Percentiles rank a stretch among this genome's conserved stretches.
phyloP scores from a whole-genome alignment of 2,888 invertebrate species.

The Sicus ferrugineus region DNA sequence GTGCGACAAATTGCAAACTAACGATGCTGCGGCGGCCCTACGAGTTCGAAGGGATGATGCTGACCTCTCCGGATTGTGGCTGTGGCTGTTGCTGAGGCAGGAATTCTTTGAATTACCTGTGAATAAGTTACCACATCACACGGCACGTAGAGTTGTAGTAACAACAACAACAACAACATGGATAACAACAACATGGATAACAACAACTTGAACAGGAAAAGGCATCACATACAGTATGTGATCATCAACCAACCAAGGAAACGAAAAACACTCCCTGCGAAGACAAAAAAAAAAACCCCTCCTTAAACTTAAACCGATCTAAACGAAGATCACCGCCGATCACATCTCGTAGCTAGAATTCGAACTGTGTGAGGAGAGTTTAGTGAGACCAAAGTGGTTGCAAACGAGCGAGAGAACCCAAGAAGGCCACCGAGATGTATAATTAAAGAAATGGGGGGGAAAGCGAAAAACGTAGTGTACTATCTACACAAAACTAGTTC shows the following conservation, averaged over 20 bases:
- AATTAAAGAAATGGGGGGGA: background rate
- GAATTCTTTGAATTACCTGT: background rate
- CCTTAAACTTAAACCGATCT: no score
- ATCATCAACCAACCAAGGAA: no score
- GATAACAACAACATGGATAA: background rate
- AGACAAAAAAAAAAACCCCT: background rate
- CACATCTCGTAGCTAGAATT: no score
- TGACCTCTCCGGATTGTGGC: background rate
- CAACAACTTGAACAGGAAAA: background rate
- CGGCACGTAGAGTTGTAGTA: background rate
- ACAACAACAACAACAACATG: constrained; percentile 6
- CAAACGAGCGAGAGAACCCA: background rate
- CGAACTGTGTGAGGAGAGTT: no score
- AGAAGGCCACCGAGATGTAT: background rate
- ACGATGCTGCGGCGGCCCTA: constrained; percentile 23
- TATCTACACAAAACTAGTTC: background rate
- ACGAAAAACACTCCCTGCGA: background rate
- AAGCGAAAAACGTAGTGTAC: background rate
- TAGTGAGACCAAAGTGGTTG: background rate
- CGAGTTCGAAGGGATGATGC: background rate
- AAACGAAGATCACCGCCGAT: background rate
- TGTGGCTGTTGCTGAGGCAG: background rate
- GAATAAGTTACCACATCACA: background rate
- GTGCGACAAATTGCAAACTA: constrained; percentile 40
- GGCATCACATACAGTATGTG: background rate